Evolutionary conservation across 2,888 invertebrate species (phyloP).

Genomic region (Epinotia brunnichana): DNA sequence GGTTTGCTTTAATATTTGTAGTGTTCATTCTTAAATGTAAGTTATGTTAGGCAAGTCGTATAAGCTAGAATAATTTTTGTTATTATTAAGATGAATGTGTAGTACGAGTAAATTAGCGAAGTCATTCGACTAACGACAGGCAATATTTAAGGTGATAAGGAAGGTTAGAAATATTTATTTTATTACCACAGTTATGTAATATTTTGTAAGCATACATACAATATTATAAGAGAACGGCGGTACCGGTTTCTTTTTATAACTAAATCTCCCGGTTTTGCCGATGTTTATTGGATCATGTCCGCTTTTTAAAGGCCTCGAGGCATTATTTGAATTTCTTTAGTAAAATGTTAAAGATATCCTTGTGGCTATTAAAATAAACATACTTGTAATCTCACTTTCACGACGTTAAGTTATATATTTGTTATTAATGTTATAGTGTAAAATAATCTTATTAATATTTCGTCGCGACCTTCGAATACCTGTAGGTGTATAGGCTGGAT

Average conservation of each 20-base stretch:
- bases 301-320: background rate
- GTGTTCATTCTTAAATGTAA: slow-evolving; percentile 52
- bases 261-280: background rate
- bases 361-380: background rate
- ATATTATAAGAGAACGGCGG: slow-evolving; percentile 23
- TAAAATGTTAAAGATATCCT: background rate
- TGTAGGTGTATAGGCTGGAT: background rate
- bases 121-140: slow-evolving; percentile 50
- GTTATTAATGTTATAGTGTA: slow-evolving; percentile 28
- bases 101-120: slow-evolving; percentile 52
- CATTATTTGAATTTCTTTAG: background rate
- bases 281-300: background rate
- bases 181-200: slow-evolving; percentile 48
- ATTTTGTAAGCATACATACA: slow-evolving; percentile 37
- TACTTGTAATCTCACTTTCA: background rate
- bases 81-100: slow-evolving; percentile 53
- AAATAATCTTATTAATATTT: slow-evolving; percentile 11
- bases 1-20: slow-evolving; percentile 73
- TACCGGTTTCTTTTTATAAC: slow-evolving; percentile 24
- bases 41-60: slow-evolving; percentile 39
- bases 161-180: slow-evolving; percentile 59
- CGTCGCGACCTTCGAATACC: background rate
- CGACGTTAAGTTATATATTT: slow-evolving; percentile 2
- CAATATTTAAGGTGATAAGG: slow-evolving; percentile 56
- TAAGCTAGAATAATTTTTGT: slow-evolving; percentile 51